Base-by-base conservation (phyloP, 1,140 invertebrate species). In the Sitophilus oryzae region DNA sequence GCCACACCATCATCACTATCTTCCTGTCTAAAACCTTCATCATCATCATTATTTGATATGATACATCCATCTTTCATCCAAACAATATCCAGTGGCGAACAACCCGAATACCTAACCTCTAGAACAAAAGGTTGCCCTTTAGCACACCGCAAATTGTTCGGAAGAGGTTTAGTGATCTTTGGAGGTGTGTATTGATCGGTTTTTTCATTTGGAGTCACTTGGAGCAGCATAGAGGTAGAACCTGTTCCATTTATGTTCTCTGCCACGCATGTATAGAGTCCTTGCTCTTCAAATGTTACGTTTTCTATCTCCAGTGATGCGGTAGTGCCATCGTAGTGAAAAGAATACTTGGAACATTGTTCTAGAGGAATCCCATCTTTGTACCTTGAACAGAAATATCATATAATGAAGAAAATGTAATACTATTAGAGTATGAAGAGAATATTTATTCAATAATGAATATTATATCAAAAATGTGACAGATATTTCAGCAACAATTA, bases 41-140 rank as follows among this genome's bases (percentile, higher is more conserved):
- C 78, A 61, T 83, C 79, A n/a, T 79, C 76, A 58, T 78, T 81
- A 63, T 88, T 77, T 10, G 76, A 74, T 18, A 92, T 69, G 37
- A 82, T 75, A 57, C 80, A 77, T 18, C 79, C 81, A 62, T 88
- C 81, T 61, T 82, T 83, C 22, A 81, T 75, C 89, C 89, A 92
- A 21, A 78, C 65, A 9, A 89, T 78, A 18, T 78, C 77, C 45
- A 85, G 79, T 8, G 85, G 84, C 48, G 78, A 74, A 61, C 73
- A 73, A 23, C 82, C 82, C 10, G 18, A 56, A 15, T 61, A 55
- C 19, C 57, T 56, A 6, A 63, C 6, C 30, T 52, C 36, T 41
- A 71, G 50, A 11, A 23, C 46, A n/a, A 62, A 44, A 15, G 51
- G 36, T 18, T 36, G 35, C 11, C 66, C 64, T 52, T 63, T 59